Percentiles rank a stretch among this genome's conserved stretches.
Evolutionary conservation across 2,888 invertebrate species (phyloP).

Genomic region (Microctonus hyperodae): DNA sequence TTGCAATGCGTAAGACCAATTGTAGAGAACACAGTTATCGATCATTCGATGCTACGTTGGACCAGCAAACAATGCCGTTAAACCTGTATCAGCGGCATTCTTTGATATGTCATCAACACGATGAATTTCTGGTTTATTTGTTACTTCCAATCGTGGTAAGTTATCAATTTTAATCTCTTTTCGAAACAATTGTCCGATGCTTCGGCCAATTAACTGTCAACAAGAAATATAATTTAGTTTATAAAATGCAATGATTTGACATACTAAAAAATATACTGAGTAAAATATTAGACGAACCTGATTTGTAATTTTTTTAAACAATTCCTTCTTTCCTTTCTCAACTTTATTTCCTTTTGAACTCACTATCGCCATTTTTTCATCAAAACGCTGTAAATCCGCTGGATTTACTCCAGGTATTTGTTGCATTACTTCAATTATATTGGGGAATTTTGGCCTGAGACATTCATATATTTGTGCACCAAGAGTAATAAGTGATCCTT

Average conservation of each 20-base stretch:
- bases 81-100: slow-evolving; percentile 52
- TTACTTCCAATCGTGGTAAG: slow-evolving; percentile 74
- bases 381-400: slow-evolving; percentile 82
- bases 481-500: slow-evolving; percentile 79
- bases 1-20: slow-evolving; percentile 51
- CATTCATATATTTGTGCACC: slow-evolving; percentile 88
- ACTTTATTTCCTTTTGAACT: slow-evolving; percentile 79
- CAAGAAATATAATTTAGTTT: neutral
- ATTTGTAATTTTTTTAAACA: slow-evolving; percentile 87
- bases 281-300: slow-evolving; percentile 65
- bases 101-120: slow-evolving; percentile 58
- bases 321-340: slow-evolving; percentile 89
- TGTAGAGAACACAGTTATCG: slow-evolving; percentile 44
- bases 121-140: slow-evolving; percentile 52
- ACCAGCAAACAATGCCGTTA: slow-evolving; percentile 59
- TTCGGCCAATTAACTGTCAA: slow-evolving; percentile 79
- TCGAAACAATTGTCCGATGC: slow-evolving; percentile 86
- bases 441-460: slow-evolving; percentile 78
- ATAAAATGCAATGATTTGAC: neutral
- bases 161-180: slow-evolving; percentile 87
- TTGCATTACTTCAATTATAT: slow-evolving; percentile 71
- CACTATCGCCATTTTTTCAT: slow-evolving; percentile 78
- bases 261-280: slow-evolving; percentile 7
- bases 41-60: slow-evolving; percentile 58
- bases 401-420: slow-evolving; percentile 85